Percentiles rank a stretch among this genome's conserved stretches.
Conservation (phyloP, 1,140 invertebrate genomes). For the Musca vetustissima region DNA sequence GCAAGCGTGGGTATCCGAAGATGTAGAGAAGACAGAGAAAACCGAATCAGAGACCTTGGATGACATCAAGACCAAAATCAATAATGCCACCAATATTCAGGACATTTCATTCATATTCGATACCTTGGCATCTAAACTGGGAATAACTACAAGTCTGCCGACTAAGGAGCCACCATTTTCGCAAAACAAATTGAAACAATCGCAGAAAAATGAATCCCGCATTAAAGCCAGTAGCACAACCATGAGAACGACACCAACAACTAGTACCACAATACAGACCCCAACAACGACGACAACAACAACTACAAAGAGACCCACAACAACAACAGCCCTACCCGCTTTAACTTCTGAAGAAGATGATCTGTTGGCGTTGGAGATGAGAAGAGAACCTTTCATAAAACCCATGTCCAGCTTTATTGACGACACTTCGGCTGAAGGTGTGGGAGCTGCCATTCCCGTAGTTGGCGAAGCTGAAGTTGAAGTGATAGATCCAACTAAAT, state of each 20-base stretch:
- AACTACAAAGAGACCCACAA: conserved; percentile 3
- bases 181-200: conserved; percentile 47
- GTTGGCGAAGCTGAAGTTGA: conserved; percentile 54
- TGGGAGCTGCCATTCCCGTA: conserved; percentile 47
- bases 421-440: conserved; percentile 36
- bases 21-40: conserved; percentile 42
- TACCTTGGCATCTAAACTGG: conserved; percentile 52
- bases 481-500: conserved; percentile 51
- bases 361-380: conserved; percentile 29
- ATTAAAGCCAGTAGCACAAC: not conserved
- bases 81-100: conserved; percentile 53
- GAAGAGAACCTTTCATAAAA: conserved; percentile 44
- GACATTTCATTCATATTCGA: conserved; percentile 54
- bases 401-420: conserved; percentile 50
- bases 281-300: conserved; percentile 22
- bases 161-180: conserved; percentile 52
- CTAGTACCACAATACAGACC: conserved; percentile 26
- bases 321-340: conserved; percentile 8
- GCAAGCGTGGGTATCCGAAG: conserved; percentile 53
- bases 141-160: conserved; percentile 45
- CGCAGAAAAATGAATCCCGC: conserved; percentile 9
- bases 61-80: conserved; percentile 49
- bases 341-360: conserved; percentile 28
- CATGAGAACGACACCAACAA: not conserved
- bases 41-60: conserved; percentile 41